Percentiles rank a stretch among this genome's conserved stretches.
These are phyloP conservation scores for Theristus sp. DNA, from an alignment of 2,888 invertebrate genomes.

Conservation along the genomic window DNA sequence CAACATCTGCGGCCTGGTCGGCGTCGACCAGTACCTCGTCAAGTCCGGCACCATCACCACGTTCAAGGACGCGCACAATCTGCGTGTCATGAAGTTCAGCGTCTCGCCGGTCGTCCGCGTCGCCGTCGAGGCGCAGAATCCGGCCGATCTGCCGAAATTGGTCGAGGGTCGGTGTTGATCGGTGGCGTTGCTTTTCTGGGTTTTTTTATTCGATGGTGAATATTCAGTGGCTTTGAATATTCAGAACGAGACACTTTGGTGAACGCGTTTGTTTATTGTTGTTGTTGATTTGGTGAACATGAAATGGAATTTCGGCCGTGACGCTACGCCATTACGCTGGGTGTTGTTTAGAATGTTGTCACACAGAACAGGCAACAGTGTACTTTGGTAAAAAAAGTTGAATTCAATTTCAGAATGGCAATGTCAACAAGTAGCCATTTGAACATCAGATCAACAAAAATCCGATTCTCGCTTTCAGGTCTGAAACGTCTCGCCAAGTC, in stretches of 20 bases:
- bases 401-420: too few relatives aligned
- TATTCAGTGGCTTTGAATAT: neutral
- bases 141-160: conserved; percentile 93
- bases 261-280: too few relatives aligned
- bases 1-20: conserved; percentile 98
- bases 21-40: conserved; percentile 96
- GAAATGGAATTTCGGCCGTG: too few relatives aligned
- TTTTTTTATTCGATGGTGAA: neutral
- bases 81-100: conserved; percentile 98
- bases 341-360: too few relatives aligned
- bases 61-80: conserved; percentile 96
- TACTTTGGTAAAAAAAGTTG: too few relatives aligned
- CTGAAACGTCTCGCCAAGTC: conserved; percentile 97
- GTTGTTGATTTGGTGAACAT: too few relatives aligned
- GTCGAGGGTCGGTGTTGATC: conserved; percentile 47
- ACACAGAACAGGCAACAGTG: too few relatives aligned
- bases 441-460: too few relatives aligned
- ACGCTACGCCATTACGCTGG: too few relatives aligned
- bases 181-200: neutral
- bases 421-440: too few relatives aligned
- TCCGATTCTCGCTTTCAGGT: too few relatives aligned
- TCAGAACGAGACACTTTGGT: too few relatives aligned
- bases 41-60: conserved; percentile 99
- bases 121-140: conserved; percentile 97
- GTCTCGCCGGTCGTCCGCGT: conserved; percentile 98